Percentiles rank a stretch among this genome's conserved stretches.
Conservation (phyloP, 2,113 vertebrate species). For the Xenopus borealis region DNA sequence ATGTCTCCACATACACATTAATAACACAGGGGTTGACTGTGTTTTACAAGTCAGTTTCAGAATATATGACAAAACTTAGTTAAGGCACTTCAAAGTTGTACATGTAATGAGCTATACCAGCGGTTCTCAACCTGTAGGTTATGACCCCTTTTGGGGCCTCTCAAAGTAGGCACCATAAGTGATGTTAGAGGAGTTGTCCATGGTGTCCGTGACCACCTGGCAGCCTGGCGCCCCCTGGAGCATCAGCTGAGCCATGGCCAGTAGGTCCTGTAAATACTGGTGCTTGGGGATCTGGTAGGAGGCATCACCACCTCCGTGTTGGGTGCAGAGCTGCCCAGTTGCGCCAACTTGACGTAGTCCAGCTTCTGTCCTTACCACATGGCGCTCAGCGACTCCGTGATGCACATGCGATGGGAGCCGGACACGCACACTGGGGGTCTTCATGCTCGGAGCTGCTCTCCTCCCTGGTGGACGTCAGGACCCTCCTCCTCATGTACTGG, state of each 20-base stretch:
- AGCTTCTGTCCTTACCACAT: slow-evolving; percentile 97
- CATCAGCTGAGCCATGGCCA: slow-evolving; percentile 85
- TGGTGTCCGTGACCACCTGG: slow-evolving; percentile 88
- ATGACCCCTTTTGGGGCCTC: too few species aligned
- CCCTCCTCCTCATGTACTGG: slow-evolving; percentile 87
- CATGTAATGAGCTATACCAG: too few species aligned
- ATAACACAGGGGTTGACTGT: too few species aligned
- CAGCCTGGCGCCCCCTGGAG: slow-evolving; percentile 77
- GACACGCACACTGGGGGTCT: slow-evolving; percentile 93
- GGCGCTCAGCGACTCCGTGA: slow-evolving; percentile 87
- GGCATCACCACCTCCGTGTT: slow-evolving; percentile 89
- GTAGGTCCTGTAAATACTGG: slow-evolving; percentile 89
- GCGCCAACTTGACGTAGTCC: slow-evolving; percentile 93
- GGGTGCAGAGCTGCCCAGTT: slow-evolving; percentile 82
- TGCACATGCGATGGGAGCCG: slow-evolving; percentile 93
- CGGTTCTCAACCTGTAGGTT: too few species aligned
- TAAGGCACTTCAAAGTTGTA: too few species aligned
- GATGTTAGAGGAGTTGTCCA: slow-evolving; percentile 93
- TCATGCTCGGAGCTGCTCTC: slow-evolving; percentile 60
- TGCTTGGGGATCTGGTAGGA: slow-evolving; percentile 92
- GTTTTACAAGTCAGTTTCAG: too few species aligned
- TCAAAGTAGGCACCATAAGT: slow-evolving; percentile 99
- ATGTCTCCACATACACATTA: too few species aligned
- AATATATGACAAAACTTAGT: too few species aligned
- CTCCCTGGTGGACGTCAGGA: slow-evolving; percentile 73